These are phyloP conservation scores for Ispidina picta DNA, from an alignment of 2,797 vertebrate species.

Conservation along the genomic window DNA sequence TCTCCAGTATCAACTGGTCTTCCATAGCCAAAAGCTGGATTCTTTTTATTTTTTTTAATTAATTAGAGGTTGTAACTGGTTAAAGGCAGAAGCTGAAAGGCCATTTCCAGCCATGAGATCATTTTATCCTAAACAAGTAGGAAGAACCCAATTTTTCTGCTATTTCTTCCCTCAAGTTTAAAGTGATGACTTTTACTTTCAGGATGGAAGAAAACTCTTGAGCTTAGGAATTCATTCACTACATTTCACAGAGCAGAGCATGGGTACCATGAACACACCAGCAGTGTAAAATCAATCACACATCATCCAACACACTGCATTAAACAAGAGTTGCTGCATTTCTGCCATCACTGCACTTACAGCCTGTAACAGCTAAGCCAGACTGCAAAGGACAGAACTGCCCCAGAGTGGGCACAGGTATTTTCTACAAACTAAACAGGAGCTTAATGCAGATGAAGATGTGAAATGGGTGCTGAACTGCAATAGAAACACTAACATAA, in stretches of 20 bases:
- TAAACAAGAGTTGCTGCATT: not conserved
- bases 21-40: not conserved
- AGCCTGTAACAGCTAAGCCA: not conserved
- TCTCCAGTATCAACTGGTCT: not conserved
- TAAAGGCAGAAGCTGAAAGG: not conserved
- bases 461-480: not conserved
- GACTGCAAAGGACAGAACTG: not conserved
- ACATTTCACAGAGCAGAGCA: not conserved
- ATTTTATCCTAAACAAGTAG: not conserved
- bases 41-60: not conserved
- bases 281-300: not conserved
- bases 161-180: not conserved
- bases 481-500: not conserved
- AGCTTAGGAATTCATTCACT: not conserved
- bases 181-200: not conserved
- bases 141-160: not conserved
- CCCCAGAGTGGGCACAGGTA: not conserved
- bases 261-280: not conserved
- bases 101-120: not conserved
- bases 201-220: not conserved
- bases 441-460: not conserved
- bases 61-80: not conserved
- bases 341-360: not conserved
- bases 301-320: not conserved
- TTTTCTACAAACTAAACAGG: not conserved